A percentile compares a stretch with the other conserved stretches of the same genome.
These are phyloP conservation scores for Gnathonemus longibarbis DNA, from an alignment of 2,113 vertebrate genomes.

Conservation along the genomic window DNA sequence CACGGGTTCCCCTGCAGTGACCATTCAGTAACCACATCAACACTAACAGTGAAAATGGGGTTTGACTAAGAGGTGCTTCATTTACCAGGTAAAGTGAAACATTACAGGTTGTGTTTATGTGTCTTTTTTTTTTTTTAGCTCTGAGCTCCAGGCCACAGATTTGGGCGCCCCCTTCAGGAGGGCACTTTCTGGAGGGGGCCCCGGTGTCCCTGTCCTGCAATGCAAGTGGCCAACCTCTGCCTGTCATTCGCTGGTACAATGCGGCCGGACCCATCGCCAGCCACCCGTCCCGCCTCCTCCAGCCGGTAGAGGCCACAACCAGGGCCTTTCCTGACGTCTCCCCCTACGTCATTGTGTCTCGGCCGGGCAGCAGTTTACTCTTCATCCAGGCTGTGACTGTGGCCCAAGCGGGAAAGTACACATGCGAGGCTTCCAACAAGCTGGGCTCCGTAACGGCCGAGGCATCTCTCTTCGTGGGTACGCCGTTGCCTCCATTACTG, in stretches of 20 bases:
- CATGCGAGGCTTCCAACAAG: constrained; percentile 53
- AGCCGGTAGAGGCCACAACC: constrained; percentile 20
- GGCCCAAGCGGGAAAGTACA: constrained; percentile 46
- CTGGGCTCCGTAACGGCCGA: constrained; percentile 45
- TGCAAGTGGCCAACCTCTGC: constrained; percentile 55
- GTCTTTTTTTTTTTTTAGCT: constrained; percentile 10
- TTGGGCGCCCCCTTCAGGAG: constrained; percentile 44
- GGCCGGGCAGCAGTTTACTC: constrained; percentile 52
- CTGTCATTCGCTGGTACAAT: constrained; percentile 58
- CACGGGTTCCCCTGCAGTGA: neutral
- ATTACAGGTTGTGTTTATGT: neutral
- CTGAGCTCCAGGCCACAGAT: constrained; percentile 48
- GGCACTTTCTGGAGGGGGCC: constrained; percentile 43
- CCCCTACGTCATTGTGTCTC: constrained; percentile 37
- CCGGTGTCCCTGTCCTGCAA: constrained; percentile 56
- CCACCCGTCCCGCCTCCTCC: constrained; percentile 46
- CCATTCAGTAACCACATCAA: neutral
- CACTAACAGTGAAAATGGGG: neutral
- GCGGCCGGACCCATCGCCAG: constrained; percentile 46
- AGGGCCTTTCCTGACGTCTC: constrained; percentile 29
- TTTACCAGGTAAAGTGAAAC: neutral
- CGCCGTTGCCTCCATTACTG: constrained; percentile 35
- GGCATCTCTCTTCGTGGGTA: constrained; percentile 54
- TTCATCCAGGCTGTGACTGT: constrained; percentile 40
- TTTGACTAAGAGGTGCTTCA: neutral